phyloP scores from a whole-genome alignment of 1,140 invertebrate species.

The Trissolcus basalis region DNA sequence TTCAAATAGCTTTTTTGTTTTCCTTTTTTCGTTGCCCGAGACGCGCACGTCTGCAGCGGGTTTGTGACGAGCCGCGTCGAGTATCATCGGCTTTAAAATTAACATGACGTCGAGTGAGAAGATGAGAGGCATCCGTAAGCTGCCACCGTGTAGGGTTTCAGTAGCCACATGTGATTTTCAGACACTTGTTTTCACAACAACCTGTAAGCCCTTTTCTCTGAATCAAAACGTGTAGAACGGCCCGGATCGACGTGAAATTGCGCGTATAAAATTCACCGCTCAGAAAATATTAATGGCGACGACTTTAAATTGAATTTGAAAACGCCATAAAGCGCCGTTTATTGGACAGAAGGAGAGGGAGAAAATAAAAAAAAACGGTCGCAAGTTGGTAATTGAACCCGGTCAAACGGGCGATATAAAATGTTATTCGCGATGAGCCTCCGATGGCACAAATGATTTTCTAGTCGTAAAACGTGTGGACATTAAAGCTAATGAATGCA shows the following conservation, averaged over 20 bases:
- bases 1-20: conserved; percentile 27
- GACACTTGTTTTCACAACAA: conserved; percentile 47
- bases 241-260: not conserved
- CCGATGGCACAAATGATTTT: conserved; percentile 14
- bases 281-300: no score
- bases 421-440: conserved; percentile 19
- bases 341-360: no score
- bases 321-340: no score
- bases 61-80: no score
- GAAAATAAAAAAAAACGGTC: no score
- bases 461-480: not conserved
- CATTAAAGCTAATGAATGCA: conserved; percentile 33
- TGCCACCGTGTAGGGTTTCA: conserved; percentile 26
- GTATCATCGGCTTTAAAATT: conserved; percentile 56
- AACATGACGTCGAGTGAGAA: conserved; percentile 42
- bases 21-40: conserved; percentile 30
- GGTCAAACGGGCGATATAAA: conserved; percentile 15
- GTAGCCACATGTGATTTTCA: conserved; percentile 45
- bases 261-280: no score
- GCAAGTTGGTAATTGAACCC: no score
- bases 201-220: conserved; percentile 24
- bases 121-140: conserved; percentile 31
- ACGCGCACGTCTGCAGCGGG: no score
- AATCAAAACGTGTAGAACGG: no score
- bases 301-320: no score